Base-by-base conservation (phyloP, 1,140 invertebrate genomes). In the Drosophila erecta region DNA sequence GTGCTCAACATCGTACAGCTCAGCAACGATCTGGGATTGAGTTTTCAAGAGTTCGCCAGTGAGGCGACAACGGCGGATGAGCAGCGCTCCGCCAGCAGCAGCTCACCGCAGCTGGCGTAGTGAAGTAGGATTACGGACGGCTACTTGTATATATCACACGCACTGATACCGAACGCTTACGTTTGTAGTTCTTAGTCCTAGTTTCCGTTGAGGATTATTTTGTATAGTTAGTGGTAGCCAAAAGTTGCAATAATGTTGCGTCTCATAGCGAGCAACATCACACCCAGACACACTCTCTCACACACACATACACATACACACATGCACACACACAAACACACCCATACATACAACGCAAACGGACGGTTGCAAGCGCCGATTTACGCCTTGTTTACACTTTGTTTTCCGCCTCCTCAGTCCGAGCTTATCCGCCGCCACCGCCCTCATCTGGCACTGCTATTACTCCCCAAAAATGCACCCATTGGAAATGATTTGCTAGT, bases 161-260 rank as follows among this genome's bases (percentile, higher is more conserved):
- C 79, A 81, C 59, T 66, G 72, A 59, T 62, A 62, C 60, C 54
- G 66, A 67, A 61, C 54, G 60, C 56, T 83, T 76, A 81, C 58
- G 83, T 86, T 70, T 71, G 69, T 87, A 81, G 64, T 81, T 78
- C 59, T 44, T 65, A 81, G 64, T 15, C 37, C 22, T 65, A 57
- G 57, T 64, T 61, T 79, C 44, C 76, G 58, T 65, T 65, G 54
- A 80, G 69, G 56, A 81, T 76, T 65, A 81, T 76, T 65, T 87
- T 87, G 84, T 87, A 87, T 79, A 87, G 85, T 87, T 87, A 87
- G 83, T 87, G 86, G 76, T 87, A 87, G 61, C 69, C 65, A 89
- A 62, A 80, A 66, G 84, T 87, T 89, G 84, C 84, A 87, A 87
- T 87, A 87, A 80, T 90, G 83, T 87, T 87, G 83, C 83, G 75